Conservation (phyloP, 1,140 invertebrate species). For the Tetranychus cinnabarinus region DNA sequence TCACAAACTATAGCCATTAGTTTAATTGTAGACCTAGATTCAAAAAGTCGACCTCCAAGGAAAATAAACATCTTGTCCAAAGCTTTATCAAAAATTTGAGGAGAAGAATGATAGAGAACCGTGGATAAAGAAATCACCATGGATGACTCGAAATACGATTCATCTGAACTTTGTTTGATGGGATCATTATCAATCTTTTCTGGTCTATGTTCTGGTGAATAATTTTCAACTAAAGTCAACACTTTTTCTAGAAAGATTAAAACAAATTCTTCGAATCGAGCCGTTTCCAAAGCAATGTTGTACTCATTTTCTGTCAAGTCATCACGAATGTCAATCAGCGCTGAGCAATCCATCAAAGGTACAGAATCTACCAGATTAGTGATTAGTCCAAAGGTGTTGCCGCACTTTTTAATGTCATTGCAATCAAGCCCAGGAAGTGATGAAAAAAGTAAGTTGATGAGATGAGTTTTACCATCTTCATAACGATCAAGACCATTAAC, state of each 20-base stretch:
- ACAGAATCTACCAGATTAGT: constrained; percentile 46
- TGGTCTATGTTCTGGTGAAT: constrained; percentile 31
- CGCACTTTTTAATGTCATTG: constrained; percentile 62
- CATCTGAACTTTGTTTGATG: constrained; percentile 36
- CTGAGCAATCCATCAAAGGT: constrained; percentile 59
- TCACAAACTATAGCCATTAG: constrained; percentile 41
- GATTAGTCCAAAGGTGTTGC: constrained; percentile 48
- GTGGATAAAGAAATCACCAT: constrained; percentile 38
- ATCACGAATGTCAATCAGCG: constrained; percentile 32
- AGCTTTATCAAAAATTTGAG: constrained; percentile 32
- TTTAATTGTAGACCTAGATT: constrained; percentile 53
- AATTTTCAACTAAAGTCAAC: constrained; percentile 46
- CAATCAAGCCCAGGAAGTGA: constrained; percentile 67
- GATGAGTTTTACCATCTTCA: constrained; percentile 48
- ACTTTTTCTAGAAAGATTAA: constrained; percentile 54
- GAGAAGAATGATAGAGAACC: constrained; percentile 36
- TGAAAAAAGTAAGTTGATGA: constrained; percentile 50
- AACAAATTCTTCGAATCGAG: constrained; percentile 65
- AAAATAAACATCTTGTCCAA: constrained; percentile 46
- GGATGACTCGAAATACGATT: constrained; percentile 39
- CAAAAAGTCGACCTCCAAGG: constrained; percentile 43
- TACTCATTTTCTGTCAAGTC: constrained; percentile 51
- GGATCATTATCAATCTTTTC: constrained; percentile 18
- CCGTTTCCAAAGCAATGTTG: constrained; percentile 48
- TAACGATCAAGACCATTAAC: constrained; percentile 28